phyloP scores from a whole-genome alignment of 2,888 invertebrate genomes.

The Synanthedon tipuliformis region DNA sequence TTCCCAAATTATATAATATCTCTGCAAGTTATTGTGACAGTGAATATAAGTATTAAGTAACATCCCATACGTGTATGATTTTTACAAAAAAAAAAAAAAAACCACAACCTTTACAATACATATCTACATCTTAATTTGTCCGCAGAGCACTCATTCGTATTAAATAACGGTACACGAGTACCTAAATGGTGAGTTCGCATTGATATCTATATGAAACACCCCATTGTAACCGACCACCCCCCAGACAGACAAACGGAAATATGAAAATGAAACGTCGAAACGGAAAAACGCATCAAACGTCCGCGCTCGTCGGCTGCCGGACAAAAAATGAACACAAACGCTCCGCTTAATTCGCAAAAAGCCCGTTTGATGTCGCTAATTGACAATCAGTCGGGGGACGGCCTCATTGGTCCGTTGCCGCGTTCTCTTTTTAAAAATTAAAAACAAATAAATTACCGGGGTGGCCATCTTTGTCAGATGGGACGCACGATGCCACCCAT shows the following conservation, averaged over 20 bases:
- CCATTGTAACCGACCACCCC: conserved; percentile 38
- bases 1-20: no score
- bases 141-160: conserved; percentile 43
- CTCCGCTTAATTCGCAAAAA: conserved; percentile 69
- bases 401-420: conserved; percentile 62
- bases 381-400: conserved; percentile 68
- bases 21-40: no score
- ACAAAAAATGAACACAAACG: conserved; percentile 66
- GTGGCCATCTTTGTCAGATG: conserved; percentile 35
- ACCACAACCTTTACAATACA: not conserved
- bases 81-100: not conserved
- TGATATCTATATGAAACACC: conserved; percentile 20
- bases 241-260: conserved; percentile 59
- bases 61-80: no score
- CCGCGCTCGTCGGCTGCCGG: conserved; percentile 40
- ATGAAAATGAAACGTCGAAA: conserved; percentile 66
- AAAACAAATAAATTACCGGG: conserved; percentile 62
- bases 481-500: not conserved
- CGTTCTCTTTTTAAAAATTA: conserved; percentile 66
- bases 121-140: conserved; percentile 11
- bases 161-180: conserved; percentile 31
- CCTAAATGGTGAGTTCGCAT: conserved; percentile 20
- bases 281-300: conserved; percentile 63
- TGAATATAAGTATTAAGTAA: no score
- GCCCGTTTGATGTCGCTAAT: conserved; percentile 71